Percentiles rank a stretch among this genome's conserved stretches.
phyloP scores from a whole-genome alignment of 2,888 invertebrate genomes.

The Acronicta aceris region DNA sequence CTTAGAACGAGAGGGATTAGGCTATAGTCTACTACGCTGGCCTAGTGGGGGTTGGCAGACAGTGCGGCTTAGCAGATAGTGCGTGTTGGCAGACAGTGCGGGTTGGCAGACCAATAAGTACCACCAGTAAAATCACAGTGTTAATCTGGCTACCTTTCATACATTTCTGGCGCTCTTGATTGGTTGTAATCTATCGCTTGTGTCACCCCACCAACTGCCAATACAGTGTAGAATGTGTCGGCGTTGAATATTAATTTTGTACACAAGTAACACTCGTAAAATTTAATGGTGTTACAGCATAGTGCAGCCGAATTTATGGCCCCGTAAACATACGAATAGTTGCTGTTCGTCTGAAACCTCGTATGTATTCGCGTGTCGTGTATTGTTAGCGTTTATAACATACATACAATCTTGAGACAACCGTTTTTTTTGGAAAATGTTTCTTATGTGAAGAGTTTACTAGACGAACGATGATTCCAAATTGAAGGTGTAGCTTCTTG shows the following conservation, averaged over 20 bases:
- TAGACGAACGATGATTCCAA: too few species aligned
- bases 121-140: too few species aligned
- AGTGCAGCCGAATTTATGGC: slow-evolving; percentile 36
- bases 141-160: too few species aligned
- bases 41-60: too few species aligned
- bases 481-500: too few species aligned
- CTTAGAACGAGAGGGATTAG: too few species aligned
- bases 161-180: not conserved
- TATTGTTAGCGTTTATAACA: not conserved
- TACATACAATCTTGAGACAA: not conserved
- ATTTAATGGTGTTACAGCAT: slow-evolving; percentile 22
- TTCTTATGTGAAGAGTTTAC: not conserved
- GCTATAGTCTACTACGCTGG: too few species aligned
- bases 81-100: too few species aligned
- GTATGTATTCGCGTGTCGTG: slow-evolving; percentile 27
- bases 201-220: slow-evolving; percentile 1
- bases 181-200: not conserved
- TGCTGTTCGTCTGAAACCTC: slow-evolving; percentile 25
- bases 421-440: not conserved
- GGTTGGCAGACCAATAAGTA: too few species aligned
- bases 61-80: too few species aligned
- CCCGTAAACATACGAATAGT: slow-evolving; percentile 30
- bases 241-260: slow-evolving; percentile 41
- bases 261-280: slow-evolving; percentile 32
- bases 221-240: slow-evolving; percentile 6